These are phyloP conservation scores for Conger conger DNA, from an alignment of 2,113 vertebrate species.

Conservation along the genomic window DNA sequence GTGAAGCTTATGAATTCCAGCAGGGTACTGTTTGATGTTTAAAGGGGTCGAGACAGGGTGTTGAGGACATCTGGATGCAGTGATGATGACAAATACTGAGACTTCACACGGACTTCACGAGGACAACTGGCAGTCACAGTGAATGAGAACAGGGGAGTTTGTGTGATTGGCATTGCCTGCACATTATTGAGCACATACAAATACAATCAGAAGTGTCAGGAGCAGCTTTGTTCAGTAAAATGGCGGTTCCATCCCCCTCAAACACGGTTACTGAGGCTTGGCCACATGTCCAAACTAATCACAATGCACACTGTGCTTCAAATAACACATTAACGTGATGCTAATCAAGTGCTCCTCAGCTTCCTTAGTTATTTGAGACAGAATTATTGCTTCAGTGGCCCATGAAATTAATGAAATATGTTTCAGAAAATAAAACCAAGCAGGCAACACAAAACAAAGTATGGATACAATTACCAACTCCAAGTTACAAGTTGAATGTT, in stretches of 20 bases:
- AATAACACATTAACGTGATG: neutral
- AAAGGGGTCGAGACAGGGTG: neutral
- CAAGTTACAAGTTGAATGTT: neutral
- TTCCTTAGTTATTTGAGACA: neutral
- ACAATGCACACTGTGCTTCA: neutral
- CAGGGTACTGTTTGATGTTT: neutral
- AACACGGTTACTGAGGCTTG: neutral
- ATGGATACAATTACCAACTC: neutral
- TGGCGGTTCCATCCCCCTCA: neutral
- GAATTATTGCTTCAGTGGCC: neutral
- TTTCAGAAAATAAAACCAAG: neutral
- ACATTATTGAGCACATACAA: neutral
- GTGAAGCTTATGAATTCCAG: neutral
- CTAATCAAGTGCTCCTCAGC: neutral
- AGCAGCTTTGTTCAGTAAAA: neutral
- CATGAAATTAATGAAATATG: neutral
- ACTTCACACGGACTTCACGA: neutral
- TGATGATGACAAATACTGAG: neutral
- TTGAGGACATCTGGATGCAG: neutral
- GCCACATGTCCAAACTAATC: neutral
- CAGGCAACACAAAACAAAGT: neutral
- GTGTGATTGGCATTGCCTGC: neutral
- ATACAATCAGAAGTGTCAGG: neutral
- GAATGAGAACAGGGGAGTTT: neutral
- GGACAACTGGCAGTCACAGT: neutral